phyloP scores from a whole-genome alignment of 2,797 vertebrate genomes.

The Aphelocoma californica region DNA sequence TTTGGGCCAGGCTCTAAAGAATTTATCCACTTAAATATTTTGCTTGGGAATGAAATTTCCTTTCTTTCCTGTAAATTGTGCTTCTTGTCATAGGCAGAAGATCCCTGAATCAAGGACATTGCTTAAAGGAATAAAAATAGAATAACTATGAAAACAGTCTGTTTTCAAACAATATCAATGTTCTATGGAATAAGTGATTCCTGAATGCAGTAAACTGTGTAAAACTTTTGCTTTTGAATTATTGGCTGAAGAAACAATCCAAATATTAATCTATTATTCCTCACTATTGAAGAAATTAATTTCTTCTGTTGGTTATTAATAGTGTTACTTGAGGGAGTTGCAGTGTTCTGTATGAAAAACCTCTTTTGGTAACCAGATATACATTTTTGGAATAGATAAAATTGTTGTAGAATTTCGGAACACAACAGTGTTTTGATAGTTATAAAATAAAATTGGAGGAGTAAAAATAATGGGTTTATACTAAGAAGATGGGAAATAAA shows the following conservation, averaged over 20 bases:
- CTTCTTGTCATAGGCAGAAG: not conserved
- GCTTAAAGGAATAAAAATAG: not conserved
- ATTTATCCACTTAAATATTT: conserved; percentile 37
- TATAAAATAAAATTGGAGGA: not conserved
- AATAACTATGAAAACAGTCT: not conserved
- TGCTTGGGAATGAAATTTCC: not conserved
- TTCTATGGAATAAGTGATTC: not conserved
- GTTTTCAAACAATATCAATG: not conserved
- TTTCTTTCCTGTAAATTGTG: not conserved
- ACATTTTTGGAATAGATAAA: not conserved
- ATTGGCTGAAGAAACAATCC: not conserved
- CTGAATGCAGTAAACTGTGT: not conserved
- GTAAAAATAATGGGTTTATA: not conserved
- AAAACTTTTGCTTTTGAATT: not conserved
- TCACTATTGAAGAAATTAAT: not conserved
- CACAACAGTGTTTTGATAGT: not conserved
- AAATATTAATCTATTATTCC: not conserved
- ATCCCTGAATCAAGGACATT: not conserved
- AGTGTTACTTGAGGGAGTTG: not conserved
- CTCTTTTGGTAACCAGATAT: not conserved
- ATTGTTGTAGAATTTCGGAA: not conserved
- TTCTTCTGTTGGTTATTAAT: conserved; percentile 12
- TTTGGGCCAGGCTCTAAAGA: not conserved
- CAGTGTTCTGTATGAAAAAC: not conserved
- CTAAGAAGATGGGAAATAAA: not conserved